Percentiles rank a stretch among this genome's conserved stretches.
Conservation (phyloP, 2,797 vertebrate genomes). For the Eleutherodactylus coqui region DNA sequence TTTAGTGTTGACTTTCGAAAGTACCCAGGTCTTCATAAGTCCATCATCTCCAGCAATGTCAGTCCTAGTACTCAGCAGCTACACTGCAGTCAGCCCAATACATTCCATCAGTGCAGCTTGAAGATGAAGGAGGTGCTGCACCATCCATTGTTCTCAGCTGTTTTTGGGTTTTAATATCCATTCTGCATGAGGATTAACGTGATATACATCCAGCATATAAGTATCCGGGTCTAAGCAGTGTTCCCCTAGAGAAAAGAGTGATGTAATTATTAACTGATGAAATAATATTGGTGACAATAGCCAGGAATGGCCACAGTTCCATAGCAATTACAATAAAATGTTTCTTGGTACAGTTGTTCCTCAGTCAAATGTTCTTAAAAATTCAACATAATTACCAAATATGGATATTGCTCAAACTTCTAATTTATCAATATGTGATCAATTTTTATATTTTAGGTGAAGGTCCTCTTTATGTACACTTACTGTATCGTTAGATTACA, state of each 20-base stretch:
- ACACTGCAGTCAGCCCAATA: not conserved
- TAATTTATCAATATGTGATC: too few species aligned
- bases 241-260: conserved; percentile 76
- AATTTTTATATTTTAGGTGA: not conserved
- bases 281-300: too few species aligned
- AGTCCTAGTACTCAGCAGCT: not conserved
- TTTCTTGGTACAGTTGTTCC: too few species aligned
- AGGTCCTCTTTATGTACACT: not conserved
- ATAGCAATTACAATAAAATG: not conserved
- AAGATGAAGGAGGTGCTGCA: not conserved
- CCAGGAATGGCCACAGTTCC: not conserved
- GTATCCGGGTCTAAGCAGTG: conserved; percentile 86
- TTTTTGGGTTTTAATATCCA: conserved; percentile 85
- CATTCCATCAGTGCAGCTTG: conserved; percentile 33
- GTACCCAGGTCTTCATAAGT: conserved; percentile 44
- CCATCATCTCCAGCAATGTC: not conserved
- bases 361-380: too few species aligned
- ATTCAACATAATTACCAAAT: not conserved
- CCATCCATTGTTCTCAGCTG: conserved; percentile 71
- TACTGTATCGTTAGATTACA: not conserved
- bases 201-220: conserved; percentile 84
- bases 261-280: not conserved
- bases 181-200: conserved; percentile 84
- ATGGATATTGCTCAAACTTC: not conserved
- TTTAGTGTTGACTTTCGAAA: conserved; percentile 33